phyloP scores from a whole-genome alignment of 2,113 vertebrate species.

The Blennius ocellaris region DNA sequence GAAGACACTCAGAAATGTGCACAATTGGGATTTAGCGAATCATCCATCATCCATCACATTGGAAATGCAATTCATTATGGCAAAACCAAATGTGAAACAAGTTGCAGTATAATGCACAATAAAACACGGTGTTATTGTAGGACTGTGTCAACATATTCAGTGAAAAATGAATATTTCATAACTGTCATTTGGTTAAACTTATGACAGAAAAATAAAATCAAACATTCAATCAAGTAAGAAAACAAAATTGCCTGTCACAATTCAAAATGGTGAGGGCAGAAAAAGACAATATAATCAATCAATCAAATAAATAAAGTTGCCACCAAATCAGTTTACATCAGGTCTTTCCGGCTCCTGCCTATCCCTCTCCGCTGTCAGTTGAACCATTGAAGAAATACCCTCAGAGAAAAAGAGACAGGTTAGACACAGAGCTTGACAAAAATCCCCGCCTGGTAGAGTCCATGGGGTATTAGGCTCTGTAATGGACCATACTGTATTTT shows the following conservation, averaged over 20 bases:
- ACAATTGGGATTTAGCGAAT: slow-evolving; percentile 47
- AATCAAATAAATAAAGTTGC: slow-evolving; percentile 78
- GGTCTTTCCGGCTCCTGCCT: slow-evolving; percentile 38
- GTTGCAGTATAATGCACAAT: slow-evolving; percentile 44
- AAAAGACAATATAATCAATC: slow-evolving; percentile 74
- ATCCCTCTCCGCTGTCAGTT: slow-evolving; percentile 62
- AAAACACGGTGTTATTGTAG: slow-evolving; percentile 57
- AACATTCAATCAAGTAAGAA: slow-evolving; percentile 73
- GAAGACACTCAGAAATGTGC: slow-evolving; percentile 45
- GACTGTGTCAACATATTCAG: slow-evolving; percentile 57
- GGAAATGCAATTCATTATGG: slow-evolving; percentile 66
- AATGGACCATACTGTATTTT: slow-evolving; percentile 72
- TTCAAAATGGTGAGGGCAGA: slow-evolving; percentile 58
- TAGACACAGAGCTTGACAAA: slow-evolving; percentile 52
- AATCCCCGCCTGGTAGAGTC: slow-evolving; percentile 46
- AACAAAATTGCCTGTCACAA: slow-evolving; percentile 77
- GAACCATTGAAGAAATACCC: slow-evolving; percentile 52
- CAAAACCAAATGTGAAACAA: slow-evolving; percentile 50
- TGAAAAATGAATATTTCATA: slow-evolving; percentile 62
- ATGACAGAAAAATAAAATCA: slow-evolving; percentile 66
- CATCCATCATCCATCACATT: slow-evolving; percentile 74
- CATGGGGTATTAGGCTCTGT: slow-evolving; percentile 57
- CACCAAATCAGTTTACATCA: slow-evolving; percentile 70
- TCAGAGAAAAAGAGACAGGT: slow-evolving; percentile 48
- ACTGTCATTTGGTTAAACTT: slow-evolving; percentile 55